Conservation (phyloP, 2,888 invertebrate species). For the Marronus borbonicus region DNA sequence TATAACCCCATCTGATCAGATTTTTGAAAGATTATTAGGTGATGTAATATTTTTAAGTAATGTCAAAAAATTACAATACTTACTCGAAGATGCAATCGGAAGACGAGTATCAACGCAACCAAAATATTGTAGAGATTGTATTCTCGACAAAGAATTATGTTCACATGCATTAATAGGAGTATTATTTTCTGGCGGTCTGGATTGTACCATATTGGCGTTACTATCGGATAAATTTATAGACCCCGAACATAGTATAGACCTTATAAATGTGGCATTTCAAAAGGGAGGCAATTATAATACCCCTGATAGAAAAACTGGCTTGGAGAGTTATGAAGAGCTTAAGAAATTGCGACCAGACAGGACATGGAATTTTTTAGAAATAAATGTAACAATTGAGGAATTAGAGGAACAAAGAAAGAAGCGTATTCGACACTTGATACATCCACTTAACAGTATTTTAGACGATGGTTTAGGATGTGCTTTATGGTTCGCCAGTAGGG, state of each 20-base stretch:
- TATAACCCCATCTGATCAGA: constrained; percentile 62
- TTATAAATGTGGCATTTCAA: constrained; percentile 95
- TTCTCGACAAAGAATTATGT: constrained; percentile 60
- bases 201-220: constrained; percentile 92
- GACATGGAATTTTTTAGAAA: constrained; percentile 87
- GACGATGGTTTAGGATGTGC: constrained; percentile 98
- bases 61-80: constrained; percentile 70
- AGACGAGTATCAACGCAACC: constrained; percentile 77
- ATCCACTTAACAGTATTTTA: constrained; percentile 89
- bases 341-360: constrained; percentile 79
- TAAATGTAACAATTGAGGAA: constrained; percentile 81
- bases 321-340: constrained; percentile 80
- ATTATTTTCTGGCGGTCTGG: constrained; percentile 96
- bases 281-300: constrained; percentile 75
- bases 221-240: constrained; percentile 82
- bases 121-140: constrained; percentile 76
- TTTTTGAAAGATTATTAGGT: constrained; percentile 66
- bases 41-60: constrained; percentile 64
- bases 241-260: constrained; percentile 82
- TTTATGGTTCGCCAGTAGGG: constrained; percentile 96
- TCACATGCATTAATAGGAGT: constrained; percentile 71
- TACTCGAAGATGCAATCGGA: constrained; percentile 76
- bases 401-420: constrained; percentile 74
- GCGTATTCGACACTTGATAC: constrained; percentile 83
- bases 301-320: constrained; percentile 89